These are phyloP conservation scores for Itoplectis maculator DNA, from an alignment of 2,888 invertebrate genomes.

Conservation along the genomic window DNA sequence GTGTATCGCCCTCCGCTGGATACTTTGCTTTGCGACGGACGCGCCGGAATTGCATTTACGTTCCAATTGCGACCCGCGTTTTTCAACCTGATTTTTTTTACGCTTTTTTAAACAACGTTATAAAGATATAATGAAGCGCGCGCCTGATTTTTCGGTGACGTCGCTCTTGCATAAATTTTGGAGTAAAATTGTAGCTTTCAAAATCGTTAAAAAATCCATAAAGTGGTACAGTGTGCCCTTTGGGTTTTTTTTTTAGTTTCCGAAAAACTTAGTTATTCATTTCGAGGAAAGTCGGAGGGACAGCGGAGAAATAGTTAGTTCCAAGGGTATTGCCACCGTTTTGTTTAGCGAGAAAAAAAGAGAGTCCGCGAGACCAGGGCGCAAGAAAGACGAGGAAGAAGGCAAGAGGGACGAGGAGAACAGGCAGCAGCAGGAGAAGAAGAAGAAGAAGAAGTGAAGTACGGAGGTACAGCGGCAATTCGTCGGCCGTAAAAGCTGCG, in stretches of 20 bases:
- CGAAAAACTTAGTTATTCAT: too few relatives aligned
- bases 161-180: too few relatives aligned
- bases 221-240: too few relatives aligned
- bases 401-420: constrained; percentile 38
- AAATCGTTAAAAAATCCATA: too few relatives aligned
- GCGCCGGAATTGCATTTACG: too few relatives aligned
- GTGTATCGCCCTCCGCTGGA: background rate
- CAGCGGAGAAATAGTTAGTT: background rate
- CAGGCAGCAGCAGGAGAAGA: constrained; percentile 18
- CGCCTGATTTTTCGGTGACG: too few relatives aligned
- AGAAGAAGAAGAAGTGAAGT: constrained; percentile 43
- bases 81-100: too few relatives aligned
- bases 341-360: constrained; percentile 20
- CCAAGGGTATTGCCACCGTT: constrained; percentile 40
- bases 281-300: constrained; percentile 13
- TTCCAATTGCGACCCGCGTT: too few relatives aligned
- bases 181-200: too few relatives aligned
- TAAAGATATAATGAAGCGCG: too few relatives aligned
- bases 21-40: background rate
- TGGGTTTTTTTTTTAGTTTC: too few relatives aligned
- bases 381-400: constrained; percentile 23
- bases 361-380: constrained; percentile 17
- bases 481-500: constrained; percentile 77
- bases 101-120: too few relatives aligned
- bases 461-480: constrained; percentile 73